These are phyloP conservation scores for Corythoichthys intestinalis DNA, from an alignment of 2,113 vertebrate genomes.

Conservation along the genomic window DNA sequence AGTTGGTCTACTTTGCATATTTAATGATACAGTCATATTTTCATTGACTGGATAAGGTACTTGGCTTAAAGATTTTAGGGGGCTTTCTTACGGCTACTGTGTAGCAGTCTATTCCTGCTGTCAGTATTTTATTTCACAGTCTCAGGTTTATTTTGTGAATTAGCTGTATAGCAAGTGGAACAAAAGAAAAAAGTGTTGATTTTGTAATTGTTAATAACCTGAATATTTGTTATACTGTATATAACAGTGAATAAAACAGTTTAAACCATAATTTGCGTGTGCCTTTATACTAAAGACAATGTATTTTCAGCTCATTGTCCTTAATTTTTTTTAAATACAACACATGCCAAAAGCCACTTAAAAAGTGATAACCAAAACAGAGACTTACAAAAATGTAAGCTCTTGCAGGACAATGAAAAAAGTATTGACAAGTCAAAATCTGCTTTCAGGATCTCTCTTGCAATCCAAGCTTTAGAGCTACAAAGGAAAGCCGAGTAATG, in stretches of 20 bases:
- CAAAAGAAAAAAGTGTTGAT: conserved; percentile 68
- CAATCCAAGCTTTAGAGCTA: background rate
- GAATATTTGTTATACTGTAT: conserved; percentile 83
- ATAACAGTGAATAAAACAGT: conserved; percentile 74
- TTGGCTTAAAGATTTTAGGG: conserved; percentile 46
- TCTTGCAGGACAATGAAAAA: background rate
- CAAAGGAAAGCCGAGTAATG: background rate
- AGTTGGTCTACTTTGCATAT: conserved; percentile 54
- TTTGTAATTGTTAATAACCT: conserved; percentile 88
- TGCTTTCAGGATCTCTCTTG: background rate
- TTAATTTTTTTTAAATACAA: background rate
- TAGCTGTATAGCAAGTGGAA: conserved; percentile 80
- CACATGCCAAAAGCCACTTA: background rate
- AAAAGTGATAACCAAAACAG: background rate
- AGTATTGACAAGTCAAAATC: background rate
- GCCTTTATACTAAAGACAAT: conserved; percentile 27
- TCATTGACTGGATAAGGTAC: conserved; percentile 56
- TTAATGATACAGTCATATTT: conserved; percentile 64
- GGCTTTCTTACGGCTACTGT: conserved; percentile 84
- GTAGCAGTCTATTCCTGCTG: conserved; percentile 86
- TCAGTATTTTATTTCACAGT: conserved; percentile 70
- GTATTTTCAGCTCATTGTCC: background rate
- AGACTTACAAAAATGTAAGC: background rate
- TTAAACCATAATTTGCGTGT: conserved; percentile 58
- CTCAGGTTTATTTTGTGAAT: conserved; percentile 80